These are phyloP conservation scores for Kuschelorhynchus macadamiae DNA, from an alignment of 2,888 invertebrate genomes.

Conservation along the genomic window DNA sequence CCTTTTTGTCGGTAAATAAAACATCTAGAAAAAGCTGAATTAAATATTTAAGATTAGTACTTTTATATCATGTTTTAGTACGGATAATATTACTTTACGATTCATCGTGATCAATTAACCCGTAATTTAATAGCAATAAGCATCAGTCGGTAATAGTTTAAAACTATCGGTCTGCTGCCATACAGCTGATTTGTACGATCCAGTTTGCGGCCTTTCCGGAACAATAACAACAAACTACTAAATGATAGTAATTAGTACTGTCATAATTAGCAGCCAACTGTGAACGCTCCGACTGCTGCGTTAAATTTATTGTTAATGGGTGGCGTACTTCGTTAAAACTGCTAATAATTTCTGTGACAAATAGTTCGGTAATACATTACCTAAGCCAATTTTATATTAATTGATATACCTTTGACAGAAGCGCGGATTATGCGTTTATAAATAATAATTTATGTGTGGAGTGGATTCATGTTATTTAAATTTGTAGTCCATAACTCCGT, in stretches of 20 bases:
- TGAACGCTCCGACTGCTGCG: slow-evolving; percentile 38
- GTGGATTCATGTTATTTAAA: too few species aligned
- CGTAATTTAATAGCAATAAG: slow-evolving; percentile 8
- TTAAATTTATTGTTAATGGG: slow-evolving; percentile 39
- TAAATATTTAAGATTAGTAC: too few species aligned
- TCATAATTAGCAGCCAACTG: slow-evolving; percentile 48
- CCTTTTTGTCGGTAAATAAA: too few species aligned
- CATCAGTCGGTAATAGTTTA: slow-evolving; percentile 13
- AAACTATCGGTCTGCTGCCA: slow-evolving; percentile 28
- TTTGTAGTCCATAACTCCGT: too few species aligned
- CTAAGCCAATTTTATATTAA: background rate
- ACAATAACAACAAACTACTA: slow-evolving; percentile 30
- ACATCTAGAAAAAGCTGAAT: too few species aligned
- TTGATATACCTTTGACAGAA: background rate
- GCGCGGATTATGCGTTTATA: too few species aligned
- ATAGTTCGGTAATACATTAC: slow-evolving; percentile 12
- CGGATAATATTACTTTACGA: background rate
- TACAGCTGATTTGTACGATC: slow-evolving; percentile 36
- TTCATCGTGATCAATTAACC: background rate
- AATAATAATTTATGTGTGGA: too few species aligned
- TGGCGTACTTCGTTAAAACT: slow-evolving; percentile 30
- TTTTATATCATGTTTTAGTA: too few species aligned
- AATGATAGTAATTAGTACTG: slow-evolving; percentile 47
- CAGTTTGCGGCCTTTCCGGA: slow-evolving; percentile 22
- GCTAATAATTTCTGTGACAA: slow-evolving; percentile 35